Base-by-base conservation (phyloP, 2,797 vertebrate species). In the Acanthurus lineatus region DNA sequence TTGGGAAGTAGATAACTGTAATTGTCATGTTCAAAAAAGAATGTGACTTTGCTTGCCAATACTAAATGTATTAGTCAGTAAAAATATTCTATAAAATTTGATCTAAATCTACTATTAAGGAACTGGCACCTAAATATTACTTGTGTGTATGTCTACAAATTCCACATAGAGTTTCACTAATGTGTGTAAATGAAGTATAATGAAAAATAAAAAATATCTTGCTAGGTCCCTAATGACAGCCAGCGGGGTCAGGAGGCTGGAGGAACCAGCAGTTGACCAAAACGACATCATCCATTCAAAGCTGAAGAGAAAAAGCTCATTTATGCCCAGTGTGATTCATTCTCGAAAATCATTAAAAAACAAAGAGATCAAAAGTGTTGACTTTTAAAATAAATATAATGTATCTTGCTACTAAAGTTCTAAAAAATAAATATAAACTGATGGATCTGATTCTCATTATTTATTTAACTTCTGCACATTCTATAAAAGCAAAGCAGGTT, bases 1-100 rank as follows among this genome's bases (percentile, higher is more conserved):
- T 60, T 40, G 3, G 22, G 47, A 67, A 63, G 63, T 88, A 48
- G 68, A 65, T 57, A 58, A 70, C 67, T 40, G 45, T 12, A 9
- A 2, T 35, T 63, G 10, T 62, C 25, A 9, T 38, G 52, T 35
- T 16, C 14, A 0, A 56, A 11, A 20, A 12, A 14, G 16, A 66
- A 56, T 62, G 28, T 72, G 10, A 47, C 25, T 51, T 20, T 65
- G 2, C 28, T 48, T 16, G 45, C 2, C 17, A 25, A 28, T 42
- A 10, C 9, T 45, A 66, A 69, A 59, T 25, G 28, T 48, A n/a
- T 49, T 61, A 70, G n/a, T 81, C 66, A 74, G 3, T 19, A 62
- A 66, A 77, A 42, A 66, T 58, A 42, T 57, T 67, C 51, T 2
- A 73, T 45, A 19, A 45, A 14, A 3, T 63, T 28, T 17, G 20